phyloP scores from a whole-genome alignment of 2,888 invertebrate genomes.

The Ganaspis brasiliensis region DNA sequence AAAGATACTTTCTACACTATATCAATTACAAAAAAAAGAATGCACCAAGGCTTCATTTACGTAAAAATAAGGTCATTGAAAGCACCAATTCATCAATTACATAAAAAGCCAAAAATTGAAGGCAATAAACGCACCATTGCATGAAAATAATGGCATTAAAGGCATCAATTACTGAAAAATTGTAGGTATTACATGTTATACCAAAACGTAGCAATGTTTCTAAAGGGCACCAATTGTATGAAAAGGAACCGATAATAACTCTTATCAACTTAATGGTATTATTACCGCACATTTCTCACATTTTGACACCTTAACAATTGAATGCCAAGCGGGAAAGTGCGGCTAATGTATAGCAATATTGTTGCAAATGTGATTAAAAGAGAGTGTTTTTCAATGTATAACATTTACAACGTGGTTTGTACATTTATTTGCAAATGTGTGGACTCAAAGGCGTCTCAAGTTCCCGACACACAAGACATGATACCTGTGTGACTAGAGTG shows the following conservation, averaged over 20 bases:
- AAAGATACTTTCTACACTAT: too few species aligned
- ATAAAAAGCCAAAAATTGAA: too few species aligned
- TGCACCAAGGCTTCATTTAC: too few species aligned
- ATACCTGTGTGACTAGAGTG: conserved; percentile 35
- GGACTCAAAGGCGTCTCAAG: conserved; percentile 12
- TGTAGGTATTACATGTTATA: too few species aligned
- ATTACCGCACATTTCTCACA: not conserved
- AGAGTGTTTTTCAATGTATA: conserved; percentile 12
- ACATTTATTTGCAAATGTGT: conserved; percentile 16
- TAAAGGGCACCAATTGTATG: too few species aligned
- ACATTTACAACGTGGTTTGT: conserved; percentile 18
- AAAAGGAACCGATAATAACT: not conserved
- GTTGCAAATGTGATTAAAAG: not conserved
- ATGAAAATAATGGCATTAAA: too few species aligned
- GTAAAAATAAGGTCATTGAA: too few species aligned
- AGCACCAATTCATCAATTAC: too few species aligned
- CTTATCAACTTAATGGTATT: not conserved
- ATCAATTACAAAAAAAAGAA: too few species aligned
- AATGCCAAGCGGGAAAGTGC: not conserved
- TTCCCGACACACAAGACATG: conserved; percentile 35
- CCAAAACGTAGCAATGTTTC: too few species aligned
- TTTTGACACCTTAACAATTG: conserved; percentile 6
- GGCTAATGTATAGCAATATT: not conserved
- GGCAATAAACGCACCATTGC: too few species aligned
- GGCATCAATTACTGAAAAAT: too few species aligned